Evolutionary conservation across 2,888 invertebrate species (phyloP), one percentile per base, ranked within the genome.

Genomic region (Melieria omissa): DNA sequence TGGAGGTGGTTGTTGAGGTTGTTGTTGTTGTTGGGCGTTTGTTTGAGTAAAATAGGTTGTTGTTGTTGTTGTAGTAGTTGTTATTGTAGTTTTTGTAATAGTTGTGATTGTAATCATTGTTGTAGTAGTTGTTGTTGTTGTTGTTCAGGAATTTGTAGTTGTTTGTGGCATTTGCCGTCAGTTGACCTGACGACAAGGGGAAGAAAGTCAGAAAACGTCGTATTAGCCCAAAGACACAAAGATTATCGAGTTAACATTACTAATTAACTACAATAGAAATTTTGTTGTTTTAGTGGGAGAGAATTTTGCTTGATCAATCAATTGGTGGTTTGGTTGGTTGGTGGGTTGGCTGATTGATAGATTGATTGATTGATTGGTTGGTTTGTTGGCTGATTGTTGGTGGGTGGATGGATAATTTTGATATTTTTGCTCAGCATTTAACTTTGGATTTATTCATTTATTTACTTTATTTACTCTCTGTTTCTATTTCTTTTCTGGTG

Each of bases 161-260:
- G 81, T 81, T 82, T 82, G 84, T 81, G 84, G 85, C 80, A 81
- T 84, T 85, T 85, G 87, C 86, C 87, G 87, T 87, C 87, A 87
- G 86, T 82, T 87, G 84, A 86, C 86, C 87, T 87, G 88, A 87
- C 88, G 88, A 87, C 88, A 87, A 87, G 80, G 83, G 85, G 83
- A 85, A 85, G 81, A 86, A 86, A 86, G 84, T 84, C 85, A 87
- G 86, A 86, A 81, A 86, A 86, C 87, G 87, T 85, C 86, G 87
- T 82, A 86, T 87, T 86, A 87, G 87, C 86, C 87, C 87, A 87
- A 85, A 81, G 81, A 82, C 81, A 81, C 58, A 58, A 60, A 67
- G 41, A 57, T 66, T 57, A 66, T 55, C 65, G 65, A 46, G 65
- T 66, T 55, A 66, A 29, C 29, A 29, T 29, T 29, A 29, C 29